Evolutionary conservation across 2,113 vertebrate genomes (phyloP), one percentile per base, ranked within the genome.

Genomic region (Centropus unirufus): DNA sequence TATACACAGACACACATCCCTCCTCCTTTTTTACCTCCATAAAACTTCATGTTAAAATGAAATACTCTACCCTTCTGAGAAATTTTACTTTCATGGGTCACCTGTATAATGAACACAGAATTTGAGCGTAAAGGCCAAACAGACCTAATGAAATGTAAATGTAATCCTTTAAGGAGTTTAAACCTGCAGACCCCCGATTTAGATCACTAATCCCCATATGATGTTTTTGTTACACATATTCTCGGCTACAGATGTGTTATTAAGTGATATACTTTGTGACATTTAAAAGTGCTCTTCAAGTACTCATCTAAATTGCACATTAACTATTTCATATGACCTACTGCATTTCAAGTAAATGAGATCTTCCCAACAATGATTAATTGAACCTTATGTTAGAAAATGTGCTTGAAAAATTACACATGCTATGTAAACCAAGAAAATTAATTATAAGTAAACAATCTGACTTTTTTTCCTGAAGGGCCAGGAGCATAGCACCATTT

Each of bases 1-100:
- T 1, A 32, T 3, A 78, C 11, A 42, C 6, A 34, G 30, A 17
- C 22, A 74, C 0, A 0, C 4, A 4, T 13, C 13, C 22, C 12
- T 74, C 34, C 15, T 82, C 39, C 54, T 77, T n/a, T 78, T 40
- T 22, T 62, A 76, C 14, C 73, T 72, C 58, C 46, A 9, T 49
- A 26, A 61, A 80, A 77, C 12, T 20, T 59, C 51, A 51, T 1
- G 2, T 61, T 47, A 72, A 91, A 75, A 15, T 47, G 46, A 93
- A 90, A 89, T 20, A 68, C 3, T 47, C 7, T 8, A 16, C 18
- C 86, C 39, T 62, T 76, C 40, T 64, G 15, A 51, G 21, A 27
- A 79, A 63, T 26, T 32, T 40, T 81, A 22, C n/a, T 80, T 92
- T 83, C 55, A 70, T 46, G 90, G 80, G 27, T 62, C 36, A 66